Conservation (phyloP, 2,888 invertebrate genomes). For the Idaea aversata region DNA sequence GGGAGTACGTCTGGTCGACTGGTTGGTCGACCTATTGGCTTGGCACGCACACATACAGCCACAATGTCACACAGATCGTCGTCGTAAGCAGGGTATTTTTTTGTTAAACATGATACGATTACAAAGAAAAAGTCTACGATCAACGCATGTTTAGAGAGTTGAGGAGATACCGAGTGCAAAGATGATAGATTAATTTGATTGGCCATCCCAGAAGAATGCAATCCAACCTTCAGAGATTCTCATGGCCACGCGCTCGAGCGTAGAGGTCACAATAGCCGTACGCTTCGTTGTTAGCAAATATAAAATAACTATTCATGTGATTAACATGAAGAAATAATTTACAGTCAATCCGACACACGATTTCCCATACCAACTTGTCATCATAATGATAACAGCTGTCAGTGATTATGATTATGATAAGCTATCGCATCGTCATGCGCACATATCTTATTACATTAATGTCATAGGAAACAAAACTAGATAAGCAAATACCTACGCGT, state of each 20-base stretch:
- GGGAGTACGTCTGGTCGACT: slow-evolving; percentile 76
- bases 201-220: slow-evolving; percentile 50
- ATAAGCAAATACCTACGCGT: not conserved
- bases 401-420: not conserved
- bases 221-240: slow-evolving; percentile 68
- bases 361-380: not conserved
- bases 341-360: not conserved
- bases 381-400: slow-evolving; percentile 7
- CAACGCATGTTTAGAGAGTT: slow-evolving; percentile 4
- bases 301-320: not conserved
- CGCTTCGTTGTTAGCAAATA: not conserved
- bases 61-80: slow-evolving; percentile 65
- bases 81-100: slow-evolving; percentile 55
- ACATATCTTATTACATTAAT: not conserved
- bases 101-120: slow-evolving; percentile 48
- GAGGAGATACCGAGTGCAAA: slow-evolving; percentile 3
- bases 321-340: not conserved
- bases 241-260: slow-evolving; percentile 68
- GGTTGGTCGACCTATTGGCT: slow-evolving; percentile 78
- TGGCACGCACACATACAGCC: slow-evolving; percentile 61
- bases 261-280: slow-evolving; percentile 58
- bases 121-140: not conserved
- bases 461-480: not conserved
- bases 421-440: not conserved
- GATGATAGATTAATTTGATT: slow-evolving; percentile 17